These are phyloP conservation scores for Bryconaethiops microstoma DNA, from an alignment of 2,797 vertebrate genomes.

Conservation along the genomic window DNA sequence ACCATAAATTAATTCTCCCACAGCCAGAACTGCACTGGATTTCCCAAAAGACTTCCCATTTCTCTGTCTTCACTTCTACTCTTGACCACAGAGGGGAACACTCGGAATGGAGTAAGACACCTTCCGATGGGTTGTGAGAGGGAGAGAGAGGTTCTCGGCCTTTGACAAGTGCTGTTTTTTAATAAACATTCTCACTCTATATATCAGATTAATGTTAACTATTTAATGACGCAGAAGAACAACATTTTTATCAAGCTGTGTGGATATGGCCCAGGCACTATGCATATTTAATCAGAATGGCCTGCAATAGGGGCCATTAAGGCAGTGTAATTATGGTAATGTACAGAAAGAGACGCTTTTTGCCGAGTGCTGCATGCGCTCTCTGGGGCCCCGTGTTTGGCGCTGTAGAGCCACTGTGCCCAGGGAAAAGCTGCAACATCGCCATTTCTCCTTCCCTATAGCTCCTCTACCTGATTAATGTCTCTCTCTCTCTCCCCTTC, in stretches of 20 bases:
- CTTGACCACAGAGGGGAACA: conserved; percentile 49
- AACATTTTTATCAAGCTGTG: conserved; percentile 59
- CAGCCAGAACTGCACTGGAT: conserved; percentile 46
- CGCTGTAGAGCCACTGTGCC: conserved; percentile 49
- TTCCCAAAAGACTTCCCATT: conserved; percentile 45
- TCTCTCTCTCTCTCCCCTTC: conserved; percentile 19
- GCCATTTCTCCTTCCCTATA: conserved; percentile 36
- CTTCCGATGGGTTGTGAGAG: conserved; percentile 26
- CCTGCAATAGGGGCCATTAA: conserved; percentile 62
- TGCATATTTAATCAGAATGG: conserved; percentile 73
- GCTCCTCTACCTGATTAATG: conserved; percentile 21
- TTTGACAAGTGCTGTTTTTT: conserved; percentile 32
- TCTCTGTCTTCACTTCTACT: conserved; percentile 50
- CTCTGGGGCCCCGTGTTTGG: conserved; percentile 50
- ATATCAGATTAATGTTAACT: conserved; percentile 71
- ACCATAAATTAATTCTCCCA: conserved; percentile 51
- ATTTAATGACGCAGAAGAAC: conserved; percentile 67
- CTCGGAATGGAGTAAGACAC: conserved; percentile 45
- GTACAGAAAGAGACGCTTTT: conserved; percentile 52
- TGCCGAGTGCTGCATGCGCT: conserved; percentile 38
- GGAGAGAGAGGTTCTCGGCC: neutral
- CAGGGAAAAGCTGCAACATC: conserved; percentile 50
- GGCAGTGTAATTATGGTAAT: conserved; percentile 68
- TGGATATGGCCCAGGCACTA: conserved; percentile 56
- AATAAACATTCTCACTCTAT: conserved; percentile 56